A percentile compares a stretch with the other conserved stretches of the same genome.
These are phyloP conservation scores for Erinaceus europaeus DNA, from an alignment of 2,113 vertebrate species.

Conservation along the genomic window DNA sequence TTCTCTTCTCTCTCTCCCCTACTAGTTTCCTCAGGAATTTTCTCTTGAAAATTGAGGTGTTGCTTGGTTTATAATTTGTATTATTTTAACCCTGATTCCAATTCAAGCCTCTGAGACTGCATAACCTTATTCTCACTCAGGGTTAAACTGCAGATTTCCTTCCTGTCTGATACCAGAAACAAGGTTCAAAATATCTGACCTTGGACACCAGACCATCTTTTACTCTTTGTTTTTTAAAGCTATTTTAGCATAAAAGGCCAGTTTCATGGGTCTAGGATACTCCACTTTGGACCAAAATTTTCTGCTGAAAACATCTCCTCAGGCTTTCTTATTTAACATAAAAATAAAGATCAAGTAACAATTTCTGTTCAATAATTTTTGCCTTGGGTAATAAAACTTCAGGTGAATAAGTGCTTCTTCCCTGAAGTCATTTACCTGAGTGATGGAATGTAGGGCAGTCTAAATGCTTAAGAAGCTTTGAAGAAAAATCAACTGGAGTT, in stretches of 20 bases:
- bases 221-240: not conserved
- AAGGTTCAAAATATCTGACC: conserved; percentile 58
- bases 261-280: not conserved
- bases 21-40: not conserved
- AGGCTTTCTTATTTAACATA: not conserved
- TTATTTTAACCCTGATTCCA: conserved; percentile 18
- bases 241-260: not conserved
- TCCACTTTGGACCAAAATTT: not conserved
- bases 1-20: too few relatives aligned
- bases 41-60: not conserved
- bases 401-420: not conserved
- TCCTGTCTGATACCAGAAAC: conserved; percentile 76
- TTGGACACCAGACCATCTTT: conserved; percentile 5
- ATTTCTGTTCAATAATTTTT: conserved; percentile 31
- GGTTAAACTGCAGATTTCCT: conserved; percentile 82
- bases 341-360: not conserved
- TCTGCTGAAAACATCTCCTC: not conserved
- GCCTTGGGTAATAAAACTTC: not conserved
- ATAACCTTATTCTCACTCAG: conserved; percentile 42
- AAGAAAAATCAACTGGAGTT: not conserved
- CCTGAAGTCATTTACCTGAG: too few relatives aligned
- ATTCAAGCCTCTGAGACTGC: conserved; percentile 51
- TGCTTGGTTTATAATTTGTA: conserved; percentile 20
- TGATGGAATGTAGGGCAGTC: not conserved
- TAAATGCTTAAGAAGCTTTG: not conserved